phyloP scores from a whole-genome alignment of 2,888 invertebrate genomes.

The Drosophila histrio region DNA sequence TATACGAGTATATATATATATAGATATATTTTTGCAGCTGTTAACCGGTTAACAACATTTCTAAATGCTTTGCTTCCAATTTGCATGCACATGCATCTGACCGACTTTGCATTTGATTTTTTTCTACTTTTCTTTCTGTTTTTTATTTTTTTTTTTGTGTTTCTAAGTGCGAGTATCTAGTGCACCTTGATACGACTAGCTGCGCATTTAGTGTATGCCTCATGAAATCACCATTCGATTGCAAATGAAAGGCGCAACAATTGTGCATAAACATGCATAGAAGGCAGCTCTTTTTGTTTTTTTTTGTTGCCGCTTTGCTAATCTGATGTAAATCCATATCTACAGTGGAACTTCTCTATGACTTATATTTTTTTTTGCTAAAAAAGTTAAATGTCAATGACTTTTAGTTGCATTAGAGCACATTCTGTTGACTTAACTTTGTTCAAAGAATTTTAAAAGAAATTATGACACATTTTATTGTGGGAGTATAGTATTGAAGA shows the following conservation, averaged over 20 bases:
- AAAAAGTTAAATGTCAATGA: not conserved
- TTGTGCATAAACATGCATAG: conserved; percentile 1
- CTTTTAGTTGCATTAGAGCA: not conserved
- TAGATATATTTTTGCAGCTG: conserved; percentile 31
- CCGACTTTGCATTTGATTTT: conserved; percentile 30
- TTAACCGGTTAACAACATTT: conserved; percentile 53
- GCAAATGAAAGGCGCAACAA: conserved; percentile 43
- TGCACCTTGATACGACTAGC: conserved; percentile 58
- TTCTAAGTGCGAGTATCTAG: conserved; percentile 37
- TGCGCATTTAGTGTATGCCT: conserved; percentile 57
- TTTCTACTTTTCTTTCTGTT: not conserved
- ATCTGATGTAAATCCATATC: conserved; percentile 1
- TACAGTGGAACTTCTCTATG: not conserved
- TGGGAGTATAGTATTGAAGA: too few species aligned
- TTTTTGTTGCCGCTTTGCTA: conserved; percentile 1
- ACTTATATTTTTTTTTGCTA: too few species aligned
- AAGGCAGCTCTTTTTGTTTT: not conserved
- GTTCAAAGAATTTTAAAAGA: too few species aligned
- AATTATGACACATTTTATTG: too few species aligned
- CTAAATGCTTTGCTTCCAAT: conserved; percentile 47
- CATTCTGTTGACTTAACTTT: too few species aligned
- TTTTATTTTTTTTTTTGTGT: not conserved
- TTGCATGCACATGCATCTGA: conserved; percentile 48
- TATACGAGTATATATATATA: not conserved
- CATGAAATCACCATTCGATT: conserved; percentile 47